Percentiles rank a stretch among this genome's conserved stretches.
These are phyloP conservation scores for Halcyon leucocephala DNA, from an alignment of 2,797 vertebrate species.

Conservation along the genomic window DNA sequence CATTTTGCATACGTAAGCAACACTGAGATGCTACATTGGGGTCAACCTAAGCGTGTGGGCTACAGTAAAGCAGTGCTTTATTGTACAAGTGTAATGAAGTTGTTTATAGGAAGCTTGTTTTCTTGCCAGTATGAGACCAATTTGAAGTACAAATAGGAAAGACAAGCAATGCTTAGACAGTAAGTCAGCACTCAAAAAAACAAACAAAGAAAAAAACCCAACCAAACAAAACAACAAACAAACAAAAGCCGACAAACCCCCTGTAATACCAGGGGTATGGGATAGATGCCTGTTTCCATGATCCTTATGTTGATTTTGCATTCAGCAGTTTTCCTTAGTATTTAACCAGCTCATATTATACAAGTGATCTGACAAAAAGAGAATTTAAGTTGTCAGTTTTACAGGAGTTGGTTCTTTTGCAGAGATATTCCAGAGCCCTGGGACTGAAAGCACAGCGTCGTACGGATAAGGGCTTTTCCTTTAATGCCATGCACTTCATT, in stretches of 20 bases:
- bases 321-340: conserved; percentile 12
- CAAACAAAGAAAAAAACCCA: not conserved
- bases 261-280: not conserved
- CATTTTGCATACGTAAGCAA: conserved; percentile 53
- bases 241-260: too few species aligned
- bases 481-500: fast-evolving
- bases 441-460: fast-evolving
- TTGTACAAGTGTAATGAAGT: conserved; percentile 35
- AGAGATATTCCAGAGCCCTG: not conserved
- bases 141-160: conserved; percentile 42
- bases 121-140: conserved; percentile 24
- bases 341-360: not conserved
- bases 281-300: not conserved
- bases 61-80: conserved; percentile 5
- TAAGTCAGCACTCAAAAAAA: not conserved
- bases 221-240: not conserved
- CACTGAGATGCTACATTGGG: conserved; percentile 34
- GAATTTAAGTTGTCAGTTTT: not conserved
- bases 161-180: conserved; percentile 23
- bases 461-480: not conserved
- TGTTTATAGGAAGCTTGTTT: conserved; percentile 48
- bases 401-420: not conserved
- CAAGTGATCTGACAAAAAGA: not conserved
- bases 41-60: conserved; percentile 57
- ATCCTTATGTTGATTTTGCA: conserved; percentile 9